Percentiles rank a stretch among this genome's conserved stretches.
Evolutionary conservation across 2,888 invertebrate genomes (phyloP).

Genomic region (Seladonia tumulorum): DNA sequence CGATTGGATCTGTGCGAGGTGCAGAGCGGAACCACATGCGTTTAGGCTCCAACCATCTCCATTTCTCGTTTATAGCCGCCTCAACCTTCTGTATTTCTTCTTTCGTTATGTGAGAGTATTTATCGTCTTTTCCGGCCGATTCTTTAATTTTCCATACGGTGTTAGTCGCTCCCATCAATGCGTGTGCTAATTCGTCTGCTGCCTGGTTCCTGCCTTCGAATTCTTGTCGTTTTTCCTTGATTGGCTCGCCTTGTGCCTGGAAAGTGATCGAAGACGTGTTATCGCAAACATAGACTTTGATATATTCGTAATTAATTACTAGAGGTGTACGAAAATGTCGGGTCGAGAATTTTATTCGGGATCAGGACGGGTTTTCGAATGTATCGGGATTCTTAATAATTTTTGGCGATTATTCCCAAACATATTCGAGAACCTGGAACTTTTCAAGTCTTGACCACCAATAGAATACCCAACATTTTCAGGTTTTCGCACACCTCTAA

Average conservation of each 20-base stretch:
- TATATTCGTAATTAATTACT: background rate
- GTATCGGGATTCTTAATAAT: background rate
- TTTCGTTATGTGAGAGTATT: constrained; percentile 92
- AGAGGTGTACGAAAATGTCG: background rate
- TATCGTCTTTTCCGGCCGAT: constrained; percentile 86
- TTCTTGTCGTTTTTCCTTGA: constrained; percentile 93
- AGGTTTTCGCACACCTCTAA: background rate
- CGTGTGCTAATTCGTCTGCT: constrained; percentile 91
- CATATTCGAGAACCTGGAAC: background rate
- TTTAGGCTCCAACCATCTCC: constrained; percentile 92
- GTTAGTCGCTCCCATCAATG: constrained; percentile 92
- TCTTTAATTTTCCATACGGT: constrained; percentile 89
- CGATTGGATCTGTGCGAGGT: constrained; percentile 90
- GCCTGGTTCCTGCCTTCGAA: constrained; percentile 91
- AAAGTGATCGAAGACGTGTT: background rate
- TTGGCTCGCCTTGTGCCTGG: constrained; percentile 94
- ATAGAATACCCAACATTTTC: background rate
- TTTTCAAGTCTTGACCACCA: background rate
- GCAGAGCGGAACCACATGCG: constrained; percentile 82
- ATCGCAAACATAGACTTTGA: background rate
- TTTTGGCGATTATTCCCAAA: background rate
- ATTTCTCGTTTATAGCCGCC: constrained; percentile 87
- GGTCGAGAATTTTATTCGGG: background rate
- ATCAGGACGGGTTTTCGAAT: background rate
- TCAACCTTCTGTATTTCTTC: constrained; percentile 93